Percentiles rank a stretch among this genome's conserved stretches.
These are phyloP conservation scores for Apis mellifera DNA, from an alignment of 1,140 invertebrate genomes.

Conservation along the genomic window Amel_HAv3.1 CM009935.2:3273501-3274000, in stretches of 20 bases:
- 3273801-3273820: conserved; percentile 28
- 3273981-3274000: too few species aligned
- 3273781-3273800: conserved; percentile 71
- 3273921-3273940: neutral
- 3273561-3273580: too few species aligned
- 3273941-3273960: too few species aligned
- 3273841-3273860: conserved; percentile 31
- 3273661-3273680: neutral
- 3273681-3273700: conserved; percentile 49
- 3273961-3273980: too few species aligned
- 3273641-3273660: neutral
- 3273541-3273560: too few species aligned
- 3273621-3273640: neutral
- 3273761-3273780: conserved; percentile 64
- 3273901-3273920: neutral
- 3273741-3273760: conserved; percentile 44
- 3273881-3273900: neutral
- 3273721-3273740: conserved; percentile 34
- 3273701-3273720: conserved; percentile 67
- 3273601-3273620: neutral
- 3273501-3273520: too few species aligned
- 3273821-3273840: conserved; percentile 20
- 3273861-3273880: neutral
- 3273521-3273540: too few species aligned
- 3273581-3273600: too few species aligned